Base-by-base conservation (phyloP, 2,888 invertebrate species). In the Cheiracanthium punctorium region DNA sequence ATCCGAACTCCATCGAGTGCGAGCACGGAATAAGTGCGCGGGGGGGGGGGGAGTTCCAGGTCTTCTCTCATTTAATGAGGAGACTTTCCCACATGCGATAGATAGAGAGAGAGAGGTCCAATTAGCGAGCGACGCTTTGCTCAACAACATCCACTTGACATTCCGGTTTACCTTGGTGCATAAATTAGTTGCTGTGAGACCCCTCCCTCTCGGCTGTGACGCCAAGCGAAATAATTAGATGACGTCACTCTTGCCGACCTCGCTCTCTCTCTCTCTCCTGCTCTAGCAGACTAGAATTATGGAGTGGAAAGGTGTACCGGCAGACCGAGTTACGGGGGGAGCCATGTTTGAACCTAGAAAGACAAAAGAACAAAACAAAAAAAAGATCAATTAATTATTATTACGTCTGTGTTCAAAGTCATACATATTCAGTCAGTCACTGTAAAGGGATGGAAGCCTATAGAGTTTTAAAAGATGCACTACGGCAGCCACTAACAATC, bases 101-200 rank as follows among this genome's bases (percentile, higher is more conserved):
- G 43, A 20, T 41, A 69, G 77, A 72, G 69, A 64, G 69, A 71
- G 77, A 86, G 85, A 86, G 85, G 85, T 75, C 85, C 85, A 86
- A 86, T 80, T 86, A 86, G 85, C 75, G 69, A 71, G 80, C 75
- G 85, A 86, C 85, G 80, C 85, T 86, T 75, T 70, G 80, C 80
- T 80, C 85, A 80, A 86, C 85, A 86, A 80, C 80, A 75, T 86
- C 85, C 85, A 86, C 85, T 86, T 86, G 85, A 86, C 85, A 86
- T 86, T 75, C 84, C 75, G 80, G 85, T 86, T 86, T 86, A 86
- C 85, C 85, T 86, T 86, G 80, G 85, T 72, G 85, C 85, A 86
- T 86, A 86, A 86, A 86, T 86, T 86, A 86, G 85, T 80, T 80
- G 84, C 84, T 52, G 79, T 74, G 84, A 85, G 84, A 85, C 84